Evolutionary conservation across 2,797 vertebrate genomes (phyloP).

Genomic region (Synaphobranchus kaupii): DNA sequence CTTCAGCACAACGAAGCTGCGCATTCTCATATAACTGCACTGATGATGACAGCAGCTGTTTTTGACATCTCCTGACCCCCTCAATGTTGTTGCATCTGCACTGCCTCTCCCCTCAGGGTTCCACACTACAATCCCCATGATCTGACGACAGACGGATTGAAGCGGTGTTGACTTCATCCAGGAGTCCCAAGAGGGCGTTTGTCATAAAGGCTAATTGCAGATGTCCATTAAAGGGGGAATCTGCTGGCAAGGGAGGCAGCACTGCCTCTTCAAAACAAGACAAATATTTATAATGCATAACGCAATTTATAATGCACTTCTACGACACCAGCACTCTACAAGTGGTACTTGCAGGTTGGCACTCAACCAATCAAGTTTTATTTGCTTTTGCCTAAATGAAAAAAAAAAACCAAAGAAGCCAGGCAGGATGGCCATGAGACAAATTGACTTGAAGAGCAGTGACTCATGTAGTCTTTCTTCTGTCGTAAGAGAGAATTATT

Average conservation of each 20-base stretch:
- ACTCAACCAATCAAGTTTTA: neutral
- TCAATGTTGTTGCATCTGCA: neutral
- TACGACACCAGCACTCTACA: neutral
- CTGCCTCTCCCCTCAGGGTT: neutral
- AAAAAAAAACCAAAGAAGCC: neutral
- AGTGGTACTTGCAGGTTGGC: neutral
- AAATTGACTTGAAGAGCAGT: neutral
- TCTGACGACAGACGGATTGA: neutral
- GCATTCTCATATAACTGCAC: neutral
- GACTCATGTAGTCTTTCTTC: neutral
- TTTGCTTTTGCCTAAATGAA: neutral
- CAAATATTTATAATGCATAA: neutral
- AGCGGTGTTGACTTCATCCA: neutral
- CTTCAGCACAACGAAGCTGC: neutral
- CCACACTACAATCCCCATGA: neutral
- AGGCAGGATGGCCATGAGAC: neutral
- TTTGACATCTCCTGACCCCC: constrained; percentile 2
- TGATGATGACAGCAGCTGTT: neutral
- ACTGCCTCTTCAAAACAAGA: neutral
- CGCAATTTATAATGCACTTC: neutral
- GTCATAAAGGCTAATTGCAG: constrained; percentile 13
- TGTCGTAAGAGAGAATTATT: neutral
- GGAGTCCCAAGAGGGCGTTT: neutral
- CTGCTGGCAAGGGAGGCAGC: neutral
- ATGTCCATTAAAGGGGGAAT: neutral